phyloP scores from a whole-genome alignment of 35 echinoderm and acorn worm genomes.

The Stichopus chloronotus region DNA sequence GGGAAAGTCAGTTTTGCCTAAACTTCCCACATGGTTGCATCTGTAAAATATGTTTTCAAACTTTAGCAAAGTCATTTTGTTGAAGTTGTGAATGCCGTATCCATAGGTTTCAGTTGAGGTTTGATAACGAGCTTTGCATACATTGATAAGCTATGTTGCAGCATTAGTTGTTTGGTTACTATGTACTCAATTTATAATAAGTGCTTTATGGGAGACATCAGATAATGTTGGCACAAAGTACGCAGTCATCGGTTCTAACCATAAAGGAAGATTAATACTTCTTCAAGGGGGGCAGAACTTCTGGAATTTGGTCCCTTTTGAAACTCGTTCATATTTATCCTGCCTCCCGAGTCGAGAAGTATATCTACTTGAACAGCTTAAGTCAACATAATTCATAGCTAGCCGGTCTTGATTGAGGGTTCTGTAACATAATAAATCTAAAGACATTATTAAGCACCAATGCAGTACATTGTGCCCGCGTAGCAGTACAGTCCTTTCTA shows the following conservation, averaged over 20 bases:
- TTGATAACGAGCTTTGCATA: too few relatives aligned
- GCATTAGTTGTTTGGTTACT: not conserved
- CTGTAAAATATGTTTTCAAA: too few relatives aligned
- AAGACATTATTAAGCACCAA: not conserved
- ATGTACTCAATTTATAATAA: not conserved
- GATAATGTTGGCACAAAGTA: conserved; percentile 1
- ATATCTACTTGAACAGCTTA: conserved; percentile 1
- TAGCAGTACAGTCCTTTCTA: not conserved
- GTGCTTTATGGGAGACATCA: conserved; percentile 16
- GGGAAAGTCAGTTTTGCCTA: too few relatives aligned
- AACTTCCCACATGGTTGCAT: too few relatives aligned
- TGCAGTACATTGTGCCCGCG: not conserved
- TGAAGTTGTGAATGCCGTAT: too few relatives aligned
- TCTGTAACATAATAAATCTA: not conserved
- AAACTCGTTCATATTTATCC: not conserved
- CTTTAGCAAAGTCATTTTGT: too few relatives aligned
- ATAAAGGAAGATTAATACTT: not conserved
- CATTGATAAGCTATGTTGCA: too few relatives aligned
- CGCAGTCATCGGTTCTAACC: not conserved
- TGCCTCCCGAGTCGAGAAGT: not conserved
- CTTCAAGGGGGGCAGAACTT: not conserved
- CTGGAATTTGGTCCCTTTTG: not conserved
- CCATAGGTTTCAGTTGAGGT: too few relatives aligned
- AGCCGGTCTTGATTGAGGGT: not conserved
- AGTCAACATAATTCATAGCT: not conserved